Percentiles rank a stretch among this genome's conserved stretches.
Evolutionary conservation across 2,113 vertebrate species (phyloP).

Genomic region (Lucifuga dentata): DNA sequence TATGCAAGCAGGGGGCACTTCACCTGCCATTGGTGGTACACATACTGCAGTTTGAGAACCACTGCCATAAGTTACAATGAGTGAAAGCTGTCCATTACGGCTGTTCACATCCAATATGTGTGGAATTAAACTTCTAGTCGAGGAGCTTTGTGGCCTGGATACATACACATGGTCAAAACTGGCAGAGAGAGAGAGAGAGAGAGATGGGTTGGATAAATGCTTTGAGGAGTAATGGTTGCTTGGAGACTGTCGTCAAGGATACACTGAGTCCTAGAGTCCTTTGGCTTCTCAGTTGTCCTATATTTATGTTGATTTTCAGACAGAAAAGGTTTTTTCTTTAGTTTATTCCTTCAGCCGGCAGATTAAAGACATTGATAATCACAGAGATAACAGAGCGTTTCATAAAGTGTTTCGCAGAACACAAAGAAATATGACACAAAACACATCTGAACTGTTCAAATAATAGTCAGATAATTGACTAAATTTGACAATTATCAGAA

Average conservation of each 20-base stretch:
- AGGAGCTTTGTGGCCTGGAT: no score
- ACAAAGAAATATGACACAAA: background rate
- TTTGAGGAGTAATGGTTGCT: conserved; percentile 84
- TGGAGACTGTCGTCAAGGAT: conserved; percentile 85
- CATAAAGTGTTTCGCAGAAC: background rate
- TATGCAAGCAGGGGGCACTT: no score
- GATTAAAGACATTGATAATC: conserved; percentile 1
- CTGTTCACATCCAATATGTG: no score
- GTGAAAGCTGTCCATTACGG: no score
- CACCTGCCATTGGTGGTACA: no score
- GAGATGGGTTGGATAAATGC: conserved; percentile 70
- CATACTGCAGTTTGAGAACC: no score
- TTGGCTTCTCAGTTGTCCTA: conserved; percentile 78
- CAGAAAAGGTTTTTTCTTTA: conserved; percentile 12
- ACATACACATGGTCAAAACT: no score
- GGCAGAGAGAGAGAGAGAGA: conserved; percentile 38
- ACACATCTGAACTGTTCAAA: conserved; percentile 53
- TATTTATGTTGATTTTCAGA: conserved; percentile 70
- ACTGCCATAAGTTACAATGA: no score
- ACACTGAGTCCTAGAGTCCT: conserved; percentile 78
- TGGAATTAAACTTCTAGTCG: no score
- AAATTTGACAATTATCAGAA: conserved; percentile 46
- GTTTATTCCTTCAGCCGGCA: background rate
- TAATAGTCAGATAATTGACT: conserved; percentile 48
- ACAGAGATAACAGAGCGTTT: background rate